phyloP scores from a whole-genome alignment of 2,113 vertebrate species.

The Alces alces region DNA sequence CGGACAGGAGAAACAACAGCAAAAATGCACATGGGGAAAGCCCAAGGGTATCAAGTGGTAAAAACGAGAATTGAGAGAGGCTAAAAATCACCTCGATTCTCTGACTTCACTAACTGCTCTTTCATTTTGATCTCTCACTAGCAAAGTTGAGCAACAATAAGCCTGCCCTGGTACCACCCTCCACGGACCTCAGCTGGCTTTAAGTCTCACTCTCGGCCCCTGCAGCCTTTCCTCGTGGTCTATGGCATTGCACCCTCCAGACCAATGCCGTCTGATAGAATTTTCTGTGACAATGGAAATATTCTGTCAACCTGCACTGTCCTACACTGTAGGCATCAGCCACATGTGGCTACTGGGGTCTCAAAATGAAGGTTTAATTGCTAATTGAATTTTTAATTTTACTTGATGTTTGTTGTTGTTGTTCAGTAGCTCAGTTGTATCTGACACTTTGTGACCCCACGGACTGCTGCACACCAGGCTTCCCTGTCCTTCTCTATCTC shows the following conservation, averaged over 20 bases:
- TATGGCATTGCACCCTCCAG: neutral
- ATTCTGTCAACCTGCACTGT: neutral
- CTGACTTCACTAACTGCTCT: neutral
- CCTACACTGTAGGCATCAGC: neutral
- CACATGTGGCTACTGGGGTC: neutral
- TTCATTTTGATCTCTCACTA: neutral
- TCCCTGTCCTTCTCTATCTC: neutral
- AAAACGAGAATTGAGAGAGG: neutral
- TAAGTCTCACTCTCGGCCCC: neutral
- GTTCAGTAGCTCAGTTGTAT: neutral
- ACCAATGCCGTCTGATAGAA: rapidly evolving
- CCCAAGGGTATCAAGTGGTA: too few species aligned
- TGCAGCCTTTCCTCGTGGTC: neutral
- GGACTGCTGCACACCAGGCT: neutral
- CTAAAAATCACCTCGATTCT: neutral
- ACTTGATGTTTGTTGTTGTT: neutral
- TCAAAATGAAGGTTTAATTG: neutral
- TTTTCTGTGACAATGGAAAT: neutral
- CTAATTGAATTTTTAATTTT: neutral
- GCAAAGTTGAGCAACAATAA: neutral
- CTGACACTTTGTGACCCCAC: neutral
- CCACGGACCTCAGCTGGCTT: neutral
- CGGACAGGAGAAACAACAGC: neutral
- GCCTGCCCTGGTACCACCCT: neutral
- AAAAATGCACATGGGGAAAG: neutral